Base-by-base conservation (phyloP, 2,797 vertebrate species). In the Spinus olivaceus region DNA sequence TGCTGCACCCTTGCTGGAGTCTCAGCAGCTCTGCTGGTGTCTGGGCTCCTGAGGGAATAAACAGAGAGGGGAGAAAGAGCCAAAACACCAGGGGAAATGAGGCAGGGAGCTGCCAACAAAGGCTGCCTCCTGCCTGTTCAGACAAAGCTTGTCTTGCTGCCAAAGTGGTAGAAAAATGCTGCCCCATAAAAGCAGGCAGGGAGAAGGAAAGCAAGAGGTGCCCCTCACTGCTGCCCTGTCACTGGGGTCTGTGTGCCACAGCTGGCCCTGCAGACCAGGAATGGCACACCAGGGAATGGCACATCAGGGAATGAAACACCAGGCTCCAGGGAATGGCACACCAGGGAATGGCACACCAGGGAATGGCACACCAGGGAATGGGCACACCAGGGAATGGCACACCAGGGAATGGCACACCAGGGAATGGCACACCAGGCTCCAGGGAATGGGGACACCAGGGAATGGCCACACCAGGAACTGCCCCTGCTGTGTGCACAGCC, bases 11-110 rank as follows among this genome's bases (percentile, higher is more conserved):
- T 81, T 8, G 9, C 73, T 0, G 39, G 87, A 95, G 85, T 95
- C 95, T 94, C 80, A 79, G 47, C 91, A 92, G 83, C 84, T 80
- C 86, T 80, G 87, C 73, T 73, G 41, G 47, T 91, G 88, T 73
- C 89, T 84, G 47, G 77, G 90, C 90, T 96, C 94, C 90, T 46
- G 46, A 44, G 69, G 90, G 94, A 92, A 97, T 95, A 97, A 97
- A 96, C 97, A 97, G 88, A 95, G 87, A 92, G 79, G 32, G 74
- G 70, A 95, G 89, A 66, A 89, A 70, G 87, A 92, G 97, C 90
- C 95, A 96, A 91, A 94, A 86, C 72, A 72, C 56, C 24, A 42
- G 91, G 83, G 83, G 88, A 94, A 96, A 94, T 66, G 66, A 86
- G 95, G 25, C 3, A 10, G 57, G 87, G 71, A 95, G 81, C 81